Evolutionary conservation across 2,888 invertebrate genomes (phyloP).

Genomic region (Ophonus ardosiacus): DNA sequence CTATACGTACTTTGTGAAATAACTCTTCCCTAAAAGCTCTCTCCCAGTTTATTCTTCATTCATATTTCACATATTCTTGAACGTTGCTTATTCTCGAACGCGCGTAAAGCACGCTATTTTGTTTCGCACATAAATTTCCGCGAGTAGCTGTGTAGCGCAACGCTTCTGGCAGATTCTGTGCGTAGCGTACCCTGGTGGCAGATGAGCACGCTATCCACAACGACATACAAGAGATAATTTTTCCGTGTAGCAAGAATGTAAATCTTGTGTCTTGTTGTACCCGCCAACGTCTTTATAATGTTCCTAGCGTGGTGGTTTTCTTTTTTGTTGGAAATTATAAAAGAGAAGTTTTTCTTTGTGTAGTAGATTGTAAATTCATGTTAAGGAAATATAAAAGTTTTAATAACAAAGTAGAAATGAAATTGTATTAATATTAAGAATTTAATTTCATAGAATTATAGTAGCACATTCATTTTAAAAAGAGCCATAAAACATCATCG

Average conservation of each 20-base stretch:
- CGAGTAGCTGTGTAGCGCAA: background rate
- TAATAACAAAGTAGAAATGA: background rate
- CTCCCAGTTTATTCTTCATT: background rate
- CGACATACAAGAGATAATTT: constrained; percentile 20
- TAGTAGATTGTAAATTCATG: background rate
- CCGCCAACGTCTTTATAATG: constrained; percentile 41
- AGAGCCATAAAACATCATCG: too few relatives aligned
- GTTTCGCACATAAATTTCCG: constrained; percentile 43
- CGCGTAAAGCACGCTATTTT: constrained; percentile 32
- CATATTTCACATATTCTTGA: constrained; percentile 34
- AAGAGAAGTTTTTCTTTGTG: background rate
- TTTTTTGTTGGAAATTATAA: constrained; percentile 1
- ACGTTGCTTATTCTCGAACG: constrained; percentile 7
- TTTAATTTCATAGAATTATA: too few relatives aligned
- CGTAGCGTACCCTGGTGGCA: background rate
- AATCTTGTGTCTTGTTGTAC: background rate
- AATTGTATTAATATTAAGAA: background rate
- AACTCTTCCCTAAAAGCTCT: constrained; percentile 21
- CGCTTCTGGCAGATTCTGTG: background rate
- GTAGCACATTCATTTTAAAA: too few relatives aligned
- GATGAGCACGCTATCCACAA: constrained; percentile 26
- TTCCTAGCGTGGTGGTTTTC: background rate
- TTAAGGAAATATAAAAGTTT: background rate
- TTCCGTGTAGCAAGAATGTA: constrained; percentile 14
- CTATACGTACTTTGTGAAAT: background rate